phyloP scores from a whole-genome alignment of 2,888 invertebrate species.

The Rhingia campestris region DNA sequence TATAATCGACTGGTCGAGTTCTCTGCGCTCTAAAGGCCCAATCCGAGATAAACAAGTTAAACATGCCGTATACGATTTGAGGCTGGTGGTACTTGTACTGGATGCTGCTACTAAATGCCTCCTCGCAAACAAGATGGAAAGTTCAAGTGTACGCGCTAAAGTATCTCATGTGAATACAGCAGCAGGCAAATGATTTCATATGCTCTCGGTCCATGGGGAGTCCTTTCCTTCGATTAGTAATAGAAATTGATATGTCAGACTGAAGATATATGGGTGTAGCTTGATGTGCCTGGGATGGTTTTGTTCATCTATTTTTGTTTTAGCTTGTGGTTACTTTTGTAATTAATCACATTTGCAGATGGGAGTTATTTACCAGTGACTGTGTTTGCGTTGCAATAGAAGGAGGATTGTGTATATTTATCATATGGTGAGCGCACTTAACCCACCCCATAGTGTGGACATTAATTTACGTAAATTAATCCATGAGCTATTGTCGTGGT shows the following conservation, averaged over 20 bases:
- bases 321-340: conserved; percentile 34
- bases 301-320: conserved; percentile 13
- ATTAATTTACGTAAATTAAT: conserved; percentile 50
- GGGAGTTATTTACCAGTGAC: not conserved
- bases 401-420: not conserved
- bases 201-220: conserved; percentile 13
- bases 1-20: conserved; percentile 24
- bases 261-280: conserved; percentile 32
- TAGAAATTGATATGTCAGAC: conserved; percentile 55
- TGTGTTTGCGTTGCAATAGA: not conserved
- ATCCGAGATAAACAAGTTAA: conserved; percentile 51
- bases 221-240: conserved; percentile 40
- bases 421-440: conserved; percentile 28
- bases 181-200: not conserved
- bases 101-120: not conserved
- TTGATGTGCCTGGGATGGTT: conserved; percentile 6
- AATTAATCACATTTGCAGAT: conserved; percentile 42
- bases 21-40: conserved; percentile 22
- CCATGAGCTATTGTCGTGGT: conserved; percentile 11
- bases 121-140: conserved; percentile 50
- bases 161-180: conserved; percentile 6
- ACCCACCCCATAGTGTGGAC: conserved; percentile 22
- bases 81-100: not conserved
- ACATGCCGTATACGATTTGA: conserved; percentile 20
- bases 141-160: conserved; percentile 43